Evolutionary conservation across 2,888 invertebrate genomes (phyloP).

Genomic region (Eucriotettix oculatus): DNA sequence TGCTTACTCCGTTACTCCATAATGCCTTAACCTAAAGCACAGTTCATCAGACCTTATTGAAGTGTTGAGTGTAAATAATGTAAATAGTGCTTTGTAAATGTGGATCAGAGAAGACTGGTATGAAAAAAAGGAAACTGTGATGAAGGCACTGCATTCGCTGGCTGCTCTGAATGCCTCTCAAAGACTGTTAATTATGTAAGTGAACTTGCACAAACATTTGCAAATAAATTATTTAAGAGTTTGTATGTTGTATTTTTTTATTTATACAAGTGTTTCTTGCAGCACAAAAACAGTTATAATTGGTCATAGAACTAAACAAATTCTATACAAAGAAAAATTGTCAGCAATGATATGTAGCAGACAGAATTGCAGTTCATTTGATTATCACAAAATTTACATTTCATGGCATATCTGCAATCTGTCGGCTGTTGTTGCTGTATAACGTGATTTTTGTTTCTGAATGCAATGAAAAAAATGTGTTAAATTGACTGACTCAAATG

Average conservation of each 20-base stretch:
- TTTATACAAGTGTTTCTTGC: neutral
- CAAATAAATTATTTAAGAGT: constrained; percentile 17
- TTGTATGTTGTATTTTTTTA: constrained; percentile 1
- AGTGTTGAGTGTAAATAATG: constrained; percentile 36
- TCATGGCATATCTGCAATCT: too few species aligned
- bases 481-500: too few species aligned
- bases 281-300: too few species aligned
- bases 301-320: too few species aligned
- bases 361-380: too few species aligned
- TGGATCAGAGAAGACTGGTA: constrained; percentile 16
- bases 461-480: too few species aligned
- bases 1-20: constrained; percentile 11
- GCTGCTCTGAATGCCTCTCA: constrained; percentile 5
- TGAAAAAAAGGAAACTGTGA: constrained; percentile 11
- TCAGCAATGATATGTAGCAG: too few species aligned
- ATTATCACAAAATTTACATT: too few species aligned
- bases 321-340: too few species aligned
- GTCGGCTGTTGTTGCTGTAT: too few species aligned
- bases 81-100: constrained; percentile 39
- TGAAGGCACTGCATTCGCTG: constrained; percentile 9
- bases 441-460: too few species aligned
- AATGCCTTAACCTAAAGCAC: constrained; percentile 11
- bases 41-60: constrained; percentile 6
- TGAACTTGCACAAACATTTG: constrained; percentile 13
- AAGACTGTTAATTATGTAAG: constrained; percentile 14